These are phyloP conservation scores for Brenthis hecate DNA, from an alignment of 2,888 invertebrate genomes.

Conservation along the genomic window DNA sequence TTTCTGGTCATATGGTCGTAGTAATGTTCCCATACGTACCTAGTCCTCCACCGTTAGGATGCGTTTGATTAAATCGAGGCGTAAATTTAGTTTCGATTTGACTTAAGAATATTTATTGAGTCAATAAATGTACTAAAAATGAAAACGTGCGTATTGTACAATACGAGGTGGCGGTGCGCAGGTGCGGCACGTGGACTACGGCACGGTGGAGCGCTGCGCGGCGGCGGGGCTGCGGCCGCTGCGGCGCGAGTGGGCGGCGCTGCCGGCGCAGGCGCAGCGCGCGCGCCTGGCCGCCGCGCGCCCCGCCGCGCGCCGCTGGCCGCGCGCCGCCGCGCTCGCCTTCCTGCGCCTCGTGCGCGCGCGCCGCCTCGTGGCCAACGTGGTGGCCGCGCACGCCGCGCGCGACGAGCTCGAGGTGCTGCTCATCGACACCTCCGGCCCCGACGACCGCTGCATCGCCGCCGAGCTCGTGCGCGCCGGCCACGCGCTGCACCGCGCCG, in stretches of 20 bases:
- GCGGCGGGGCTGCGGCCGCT: conserved; percentile 58
- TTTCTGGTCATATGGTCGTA: too few relatives aligned
- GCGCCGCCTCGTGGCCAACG: conserved; percentile 64
- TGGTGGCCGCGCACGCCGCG: conserved; percentile 54
- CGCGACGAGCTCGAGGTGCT: conserved; percentile 62
- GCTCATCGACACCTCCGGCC: conserved; percentile 76
- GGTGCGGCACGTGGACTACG: conserved; percentile 83
- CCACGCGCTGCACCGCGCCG: conserved; percentile 66
- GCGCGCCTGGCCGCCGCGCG: conserved; percentile 74
- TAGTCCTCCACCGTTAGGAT: too few relatives aligned
- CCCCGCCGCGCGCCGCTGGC: conserved; percentile 74
- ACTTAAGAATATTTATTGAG: too few relatives aligned
- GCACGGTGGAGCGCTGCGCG: conserved; percentile 70
- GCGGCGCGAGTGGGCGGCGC: conserved; percentile 59
- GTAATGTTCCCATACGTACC: too few relatives aligned
- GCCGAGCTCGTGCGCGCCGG: conserved; percentile 72
- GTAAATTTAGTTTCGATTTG: too few relatives aligned
- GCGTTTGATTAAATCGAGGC: too few relatives aligned
- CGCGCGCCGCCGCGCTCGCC: conserved; percentile 60
- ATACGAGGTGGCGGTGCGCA: conserved; percentile 42
- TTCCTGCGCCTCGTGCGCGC: conserved; percentile 65
- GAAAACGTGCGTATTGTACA: too few relatives aligned
- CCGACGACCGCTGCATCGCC: conserved; percentile 75
- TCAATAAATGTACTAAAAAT: too few relatives aligned
- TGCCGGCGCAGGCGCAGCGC: conserved; percentile 78